These are phyloP conservation scores for Anguilla obscura DNA, from an alignment of 2,797 vertebrate species.

Conservation along the genomic window DNA sequence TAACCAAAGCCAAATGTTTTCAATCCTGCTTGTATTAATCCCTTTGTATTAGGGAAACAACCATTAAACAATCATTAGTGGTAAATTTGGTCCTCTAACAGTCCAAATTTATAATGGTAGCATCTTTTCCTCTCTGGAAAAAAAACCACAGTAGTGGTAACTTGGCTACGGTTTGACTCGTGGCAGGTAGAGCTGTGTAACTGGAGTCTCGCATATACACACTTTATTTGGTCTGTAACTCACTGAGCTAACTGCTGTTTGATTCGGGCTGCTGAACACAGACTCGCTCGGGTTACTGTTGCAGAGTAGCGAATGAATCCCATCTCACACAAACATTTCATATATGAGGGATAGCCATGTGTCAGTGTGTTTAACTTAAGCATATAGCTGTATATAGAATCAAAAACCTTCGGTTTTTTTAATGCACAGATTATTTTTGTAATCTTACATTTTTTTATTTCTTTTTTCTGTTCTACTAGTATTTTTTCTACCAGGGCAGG, in stretches of 20 bases:
- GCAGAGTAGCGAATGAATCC: not conserved
- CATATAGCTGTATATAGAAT: not conserved
- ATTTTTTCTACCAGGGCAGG: not conserved
- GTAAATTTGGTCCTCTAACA: not conserved
- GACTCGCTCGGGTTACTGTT: not conserved
- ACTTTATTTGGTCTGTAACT: constrained; percentile 1
- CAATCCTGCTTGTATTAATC: not conserved
- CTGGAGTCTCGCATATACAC: not conserved
- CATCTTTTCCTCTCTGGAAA: not conserved
- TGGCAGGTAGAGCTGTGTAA: not conserved
- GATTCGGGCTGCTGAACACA: not conserved
- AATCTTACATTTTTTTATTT: not conserved
- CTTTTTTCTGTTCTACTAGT: not conserved
- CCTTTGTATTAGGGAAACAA: not conserved
- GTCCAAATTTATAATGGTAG: not conserved
- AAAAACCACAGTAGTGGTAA: not conserved
- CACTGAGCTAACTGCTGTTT: not conserved
- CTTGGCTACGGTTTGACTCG: not conserved
- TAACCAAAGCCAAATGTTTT: constrained; percentile 19
- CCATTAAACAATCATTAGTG: constrained; percentile 9
- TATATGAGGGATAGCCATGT: not conserved
- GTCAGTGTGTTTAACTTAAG: not conserved
- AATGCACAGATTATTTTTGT: not conserved
- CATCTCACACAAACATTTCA: not conserved
- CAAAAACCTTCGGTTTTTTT: not conserved